Base-by-base conservation (phyloP, 2,113 vertebrate species). In the Oreochromis tanganicae region DNA sequence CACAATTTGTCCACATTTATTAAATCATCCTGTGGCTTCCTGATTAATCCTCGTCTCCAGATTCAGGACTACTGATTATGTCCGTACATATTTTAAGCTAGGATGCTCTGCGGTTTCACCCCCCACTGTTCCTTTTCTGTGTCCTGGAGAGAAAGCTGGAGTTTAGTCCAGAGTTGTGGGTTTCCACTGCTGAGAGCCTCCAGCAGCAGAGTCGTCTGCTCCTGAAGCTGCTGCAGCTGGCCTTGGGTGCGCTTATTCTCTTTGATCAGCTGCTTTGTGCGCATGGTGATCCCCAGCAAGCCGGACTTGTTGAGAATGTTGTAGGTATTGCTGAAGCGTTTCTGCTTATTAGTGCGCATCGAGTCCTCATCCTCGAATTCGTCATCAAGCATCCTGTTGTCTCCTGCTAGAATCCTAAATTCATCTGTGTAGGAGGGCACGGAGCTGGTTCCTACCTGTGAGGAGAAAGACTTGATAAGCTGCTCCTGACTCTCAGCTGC, bases 261-360 rank as follows among this genome's bases (percentile, higher is more conserved):
- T 80, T 97, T 97, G 83, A 98, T 98, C 83, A 99, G 91, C 92
- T 98, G 98, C 96, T 98, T 98, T n/a, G 97, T 98, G 91, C 98
- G 98, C 94, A 99, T 93, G 24, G 98, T 98, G 93, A 98, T 98
- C 56, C 96, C 97, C 90, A 99, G 96, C 93, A 99, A 87, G 1
- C 98, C 97, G 0, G 97, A 99, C 50, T 95, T 96, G 86, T 96
- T 97, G 1, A 99, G 96, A 79, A 98, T 97, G 3, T 98, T 97
- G 3, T 98, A 97, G 0, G 98, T 99, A 24, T 98, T 99, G 94
- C 97, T 96, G 94, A 99, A 98, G 82, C 97, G 97, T 43, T 97
- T 96, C 71, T 92, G 96, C 85, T 97, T 98, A 92, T 95, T 96
- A 46, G 93, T 91, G 2, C 92, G 95, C 89, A 85, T 89, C 83